Conservation (phyloP, 2,113 vertebrate genomes). For the Lonchura striata region DNA sequence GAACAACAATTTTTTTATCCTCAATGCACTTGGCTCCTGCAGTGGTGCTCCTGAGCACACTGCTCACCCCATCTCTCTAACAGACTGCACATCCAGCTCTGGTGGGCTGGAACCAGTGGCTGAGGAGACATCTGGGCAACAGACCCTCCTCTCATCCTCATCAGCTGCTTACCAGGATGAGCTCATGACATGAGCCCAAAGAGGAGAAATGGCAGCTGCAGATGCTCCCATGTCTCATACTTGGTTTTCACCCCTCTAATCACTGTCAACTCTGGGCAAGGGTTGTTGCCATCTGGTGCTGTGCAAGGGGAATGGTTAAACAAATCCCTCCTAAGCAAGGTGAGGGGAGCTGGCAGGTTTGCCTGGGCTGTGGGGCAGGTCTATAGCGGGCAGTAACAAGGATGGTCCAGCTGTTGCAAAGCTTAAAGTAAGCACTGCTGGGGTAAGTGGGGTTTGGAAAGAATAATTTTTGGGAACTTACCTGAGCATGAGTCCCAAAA, state of each 20-base stretch:
- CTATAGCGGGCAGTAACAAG: not conserved
- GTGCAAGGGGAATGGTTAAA: not conserved
- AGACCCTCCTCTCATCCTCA: not conserved
- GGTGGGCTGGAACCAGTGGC: not conserved
- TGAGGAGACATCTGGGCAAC: not conserved
- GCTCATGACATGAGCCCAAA: not conserved
- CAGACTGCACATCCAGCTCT: not conserved
- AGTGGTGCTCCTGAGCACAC: not conserved
- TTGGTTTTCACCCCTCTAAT: not conserved
- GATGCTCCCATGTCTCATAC: not conserved
- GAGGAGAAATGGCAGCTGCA: not conserved
- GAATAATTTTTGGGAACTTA: not conserved
- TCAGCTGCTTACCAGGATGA: not conserved
- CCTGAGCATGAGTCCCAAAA: not conserved
- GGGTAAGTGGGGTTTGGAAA: not conserved
- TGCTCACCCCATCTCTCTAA: not conserved
- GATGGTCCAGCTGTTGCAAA: not conserved
- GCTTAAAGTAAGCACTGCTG: not conserved
- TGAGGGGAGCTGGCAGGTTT: not conserved
- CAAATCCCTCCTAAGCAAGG: not conserved
- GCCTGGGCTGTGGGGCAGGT: not conserved
- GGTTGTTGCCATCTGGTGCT: not conserved
- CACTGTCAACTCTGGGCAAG: not conserved
- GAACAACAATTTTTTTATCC: not conserved
- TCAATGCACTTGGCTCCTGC: not conserved